Evolutionary conservation across 1,140 invertebrate genomes (phyloP).

Genomic region (Mizuhopecten yessoensis): DNA sequence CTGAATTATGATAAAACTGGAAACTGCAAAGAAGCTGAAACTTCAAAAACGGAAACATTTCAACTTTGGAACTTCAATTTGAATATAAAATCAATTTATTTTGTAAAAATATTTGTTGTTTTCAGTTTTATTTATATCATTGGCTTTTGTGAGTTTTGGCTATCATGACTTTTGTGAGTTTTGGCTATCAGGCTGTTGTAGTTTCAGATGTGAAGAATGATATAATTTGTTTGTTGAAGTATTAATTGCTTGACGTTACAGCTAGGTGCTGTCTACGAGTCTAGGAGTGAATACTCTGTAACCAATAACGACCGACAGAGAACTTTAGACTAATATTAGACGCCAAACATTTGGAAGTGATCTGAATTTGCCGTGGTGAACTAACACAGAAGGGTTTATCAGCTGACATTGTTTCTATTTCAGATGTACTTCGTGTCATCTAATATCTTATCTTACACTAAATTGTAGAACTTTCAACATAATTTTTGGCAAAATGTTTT

Average conservation of each 20-base stretch:
- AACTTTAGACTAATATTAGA: background rate
- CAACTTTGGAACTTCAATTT: background rate
- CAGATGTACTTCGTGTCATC: too few species aligned
- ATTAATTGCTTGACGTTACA: background rate
- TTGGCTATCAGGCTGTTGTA: background rate
- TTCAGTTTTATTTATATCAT: background rate
- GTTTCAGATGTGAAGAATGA: background rate
- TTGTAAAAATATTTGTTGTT: background rate
- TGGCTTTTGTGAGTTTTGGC: background rate
- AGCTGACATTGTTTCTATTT: background rate
- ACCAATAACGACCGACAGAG: background rate
- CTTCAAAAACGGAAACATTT: background rate
- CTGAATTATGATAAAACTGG: background rate
- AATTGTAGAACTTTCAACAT: too few species aligned
- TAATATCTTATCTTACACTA: too few species aligned
- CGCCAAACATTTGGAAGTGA: background rate
- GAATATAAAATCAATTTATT: background rate
- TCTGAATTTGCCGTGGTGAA: background rate
- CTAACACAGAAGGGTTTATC: background rate
- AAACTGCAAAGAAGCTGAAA: background rate
- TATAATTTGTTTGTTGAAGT: background rate
- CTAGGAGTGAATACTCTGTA: background rate
- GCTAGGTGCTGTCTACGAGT: background rate
- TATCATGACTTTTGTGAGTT: background rate
- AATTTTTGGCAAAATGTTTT: too few species aligned